Base-by-base conservation (phyloP, 2,797 vertebrate species). In the Adelosebastes latens region DNA sequence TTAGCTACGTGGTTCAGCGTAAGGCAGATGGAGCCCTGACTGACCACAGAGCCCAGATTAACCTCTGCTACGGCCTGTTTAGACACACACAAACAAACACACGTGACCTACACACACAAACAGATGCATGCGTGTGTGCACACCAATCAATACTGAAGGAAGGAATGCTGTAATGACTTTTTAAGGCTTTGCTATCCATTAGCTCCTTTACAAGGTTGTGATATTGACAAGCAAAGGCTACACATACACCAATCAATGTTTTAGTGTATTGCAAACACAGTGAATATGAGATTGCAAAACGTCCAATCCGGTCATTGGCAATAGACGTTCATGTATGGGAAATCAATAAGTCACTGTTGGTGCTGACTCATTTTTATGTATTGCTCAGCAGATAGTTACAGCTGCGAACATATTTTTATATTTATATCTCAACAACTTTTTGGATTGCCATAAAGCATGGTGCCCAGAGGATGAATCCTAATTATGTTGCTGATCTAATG, bases 81-180 rank as follows among this genome's bases (percentile, higher is more conserved):
- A 73, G 56, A 71, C 72, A 55, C 56, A 53, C 53, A 56, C 53
- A 53, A 13, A 52, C 24, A 46, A 59, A 71, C 62, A 46, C 52
- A 60, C 36, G 16, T 18, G 25, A 25, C 56, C 24, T 27, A 32
- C 36, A 67, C 64, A 55, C 75, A 81, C 59, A 85, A 61, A 86
- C 71, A 82, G 63, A 58, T 46, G 11, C 29, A 8, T 49, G 49
- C 20, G 68, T 36, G 62, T 59, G 58, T 29, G 64, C 83, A 75
- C 75, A 80, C 64, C 63, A 49, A 91, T 95, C 90, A 89, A 93
- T 94, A 90, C 64, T 55, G 75, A 86, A 83, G 77, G 89, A 88
- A 91, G 81, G 91, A 90, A 89, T 85, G 80, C 87, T 87, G 72
- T 93, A 95, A 94, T 94, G 91, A 94, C 87, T 93, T 93, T 90